phyloP scores from a whole-genome alignment of 2,113 vertebrate genomes.

The Pachycephala philippinensis region DNA sequence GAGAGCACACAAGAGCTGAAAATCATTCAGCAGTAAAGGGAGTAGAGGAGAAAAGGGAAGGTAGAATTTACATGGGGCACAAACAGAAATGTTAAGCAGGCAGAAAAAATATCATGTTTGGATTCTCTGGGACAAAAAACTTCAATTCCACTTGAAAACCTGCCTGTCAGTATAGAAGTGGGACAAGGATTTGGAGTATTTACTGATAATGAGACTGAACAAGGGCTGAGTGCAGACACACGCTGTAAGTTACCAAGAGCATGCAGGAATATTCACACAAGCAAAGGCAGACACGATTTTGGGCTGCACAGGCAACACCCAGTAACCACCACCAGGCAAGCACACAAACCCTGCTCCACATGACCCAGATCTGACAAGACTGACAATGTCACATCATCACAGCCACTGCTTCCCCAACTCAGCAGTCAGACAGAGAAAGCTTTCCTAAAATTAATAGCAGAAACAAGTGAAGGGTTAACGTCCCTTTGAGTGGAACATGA shows the following conservation, averaged over 20 bases:
- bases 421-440: background rate
- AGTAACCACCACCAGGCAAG: background rate
- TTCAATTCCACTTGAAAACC: background rate
- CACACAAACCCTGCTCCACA: background rate
- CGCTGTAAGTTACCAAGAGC: background rate
- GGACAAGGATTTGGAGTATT: background rate
- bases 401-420: background rate
- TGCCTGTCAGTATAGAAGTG: background rate
- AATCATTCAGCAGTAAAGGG: background rate
- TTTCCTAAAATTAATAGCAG: background rate
- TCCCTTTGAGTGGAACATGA: background rate
- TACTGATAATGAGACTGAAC: background rate
- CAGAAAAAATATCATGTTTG: background rate
- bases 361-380: constrained; percentile 34
- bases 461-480: background rate
- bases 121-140: background rate
- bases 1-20: background rate
- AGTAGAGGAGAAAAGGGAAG: background rate
- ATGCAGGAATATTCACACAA: background rate
- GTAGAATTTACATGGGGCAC: background rate
- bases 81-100: background rate
- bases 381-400: background rate
- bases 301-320: background rate
- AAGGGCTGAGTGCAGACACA: background rate
- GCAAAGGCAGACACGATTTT: background rate